These are phyloP conservation scores for Camponotus fellah DNA, from an alignment of 2,888 invertebrate species.

Conservation along the genomic window DNA sequence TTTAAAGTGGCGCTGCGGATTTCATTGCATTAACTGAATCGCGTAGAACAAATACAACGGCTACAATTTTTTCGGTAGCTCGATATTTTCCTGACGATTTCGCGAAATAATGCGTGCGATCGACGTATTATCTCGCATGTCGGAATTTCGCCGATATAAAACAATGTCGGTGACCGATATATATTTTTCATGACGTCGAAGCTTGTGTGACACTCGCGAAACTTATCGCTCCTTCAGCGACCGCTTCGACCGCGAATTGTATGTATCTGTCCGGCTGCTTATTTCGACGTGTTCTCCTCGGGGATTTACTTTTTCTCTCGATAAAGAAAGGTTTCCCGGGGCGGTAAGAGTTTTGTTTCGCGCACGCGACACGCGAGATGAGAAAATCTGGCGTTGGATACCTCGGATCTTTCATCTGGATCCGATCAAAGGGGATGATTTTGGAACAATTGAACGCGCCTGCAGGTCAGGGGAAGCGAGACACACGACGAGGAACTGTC, in stretches of 20 bases:
- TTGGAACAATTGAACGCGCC: slow-evolving; percentile 3
- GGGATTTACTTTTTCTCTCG: not conserved
- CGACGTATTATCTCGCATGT: slow-evolving; percentile 2
- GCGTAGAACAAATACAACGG: not conserved
- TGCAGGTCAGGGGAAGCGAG: not conserved
- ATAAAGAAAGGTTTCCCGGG: not conserved
- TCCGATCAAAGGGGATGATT: not conserved
- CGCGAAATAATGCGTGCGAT: not conserved
- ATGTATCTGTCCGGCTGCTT: not conserved
- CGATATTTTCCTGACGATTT: not conserved
- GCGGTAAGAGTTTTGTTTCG: not conserved
- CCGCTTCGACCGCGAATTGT: not conserved
- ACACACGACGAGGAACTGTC: slow-evolving; percentile 10
- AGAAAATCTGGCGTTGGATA: not conserved
- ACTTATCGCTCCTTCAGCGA: slow-evolving; percentile 30
- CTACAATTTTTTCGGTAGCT: not conserved
- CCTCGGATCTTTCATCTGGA: not conserved
- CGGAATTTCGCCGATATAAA: slow-evolving; percentile 25
- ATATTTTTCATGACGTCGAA: slow-evolving; percentile 11
- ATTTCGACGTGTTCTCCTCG: slow-evolving; percentile 4
- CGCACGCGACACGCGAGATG: not conserved
- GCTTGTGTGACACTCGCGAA: not conserved
- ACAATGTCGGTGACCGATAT: slow-evolving; percentile 9
- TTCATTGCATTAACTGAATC: not conserved
- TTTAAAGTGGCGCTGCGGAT: not conserved